Base-by-base conservation (phyloP, 1,140 invertebrate species). In the Pseudomyrmex concolor region DNA sequence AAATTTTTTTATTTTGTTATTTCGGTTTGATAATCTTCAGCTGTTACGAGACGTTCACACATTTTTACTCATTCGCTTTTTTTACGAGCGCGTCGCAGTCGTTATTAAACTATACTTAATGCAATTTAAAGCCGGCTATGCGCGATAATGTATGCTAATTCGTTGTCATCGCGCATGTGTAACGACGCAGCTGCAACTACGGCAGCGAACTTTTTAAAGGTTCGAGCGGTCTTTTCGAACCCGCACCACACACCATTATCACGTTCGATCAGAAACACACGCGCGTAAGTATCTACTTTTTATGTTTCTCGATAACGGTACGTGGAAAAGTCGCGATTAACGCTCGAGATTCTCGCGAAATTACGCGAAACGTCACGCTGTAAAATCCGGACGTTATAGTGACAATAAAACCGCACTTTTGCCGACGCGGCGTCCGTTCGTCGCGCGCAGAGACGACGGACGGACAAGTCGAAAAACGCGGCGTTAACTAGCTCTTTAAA, bases 401-500 rank as follows among this genome's bases (percentile, higher is more conserved):
- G 70, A 66, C 22, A 68, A 74, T 81, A 84, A 84, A 86, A 82
- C 34, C 48, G 45, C 60, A 34, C 34, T 34, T 34, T 34, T 34
- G 17, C 15, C 13, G 51, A 25, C 55, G 55, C 15, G 62, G 34
- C 34, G 34, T 25, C 34, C 0, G 34, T 34, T 25, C 48, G 55
- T 73, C 67, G 62, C 22, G 43, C 51, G 22, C 43, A 17, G 10
- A 12, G 50, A 51, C 3, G 8, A 22, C 43, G 48, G 60, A 70
- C 80, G 63, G 19, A 54, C 54, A 48, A 63, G 51, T 17, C 34
- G 88, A 68, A 81, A 48, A 85, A 83, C 63, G 66, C 59, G 68
- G 74, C 71, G 85, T 73, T 89, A 91, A 90, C 89, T 90, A 85
- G 81, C 84, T 67, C 84, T 85, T 91, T 90, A 91, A 87, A 89